A percentile compares a stretch with the other conserved stretches of the same genome.
phyloP scores from a whole-genome alignment of 2,797 vertebrate genomes.

The Sparidentex hasta region DNA sequence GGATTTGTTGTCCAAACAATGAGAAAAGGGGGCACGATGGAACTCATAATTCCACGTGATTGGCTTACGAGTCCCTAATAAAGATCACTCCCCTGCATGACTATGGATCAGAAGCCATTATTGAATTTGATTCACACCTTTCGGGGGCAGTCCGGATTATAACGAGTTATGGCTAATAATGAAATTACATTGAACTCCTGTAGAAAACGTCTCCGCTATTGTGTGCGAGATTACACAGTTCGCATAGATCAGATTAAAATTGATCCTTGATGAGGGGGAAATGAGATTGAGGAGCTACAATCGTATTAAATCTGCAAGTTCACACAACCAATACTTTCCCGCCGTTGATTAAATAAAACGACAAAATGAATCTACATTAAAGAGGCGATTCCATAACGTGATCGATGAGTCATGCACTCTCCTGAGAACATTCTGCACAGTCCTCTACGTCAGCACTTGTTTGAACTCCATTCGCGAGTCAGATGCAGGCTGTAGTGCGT shows the following conservation, averaged over 20 bases:
- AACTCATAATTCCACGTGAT: conserved; percentile 44
- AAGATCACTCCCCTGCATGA: conserved; percentile 40
- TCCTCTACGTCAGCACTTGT: not conserved
- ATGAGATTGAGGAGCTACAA: conserved; percentile 25
- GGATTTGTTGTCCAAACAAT: conserved; percentile 54
- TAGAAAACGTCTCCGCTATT: conserved; percentile 24
- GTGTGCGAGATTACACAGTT: not conserved
- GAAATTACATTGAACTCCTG: conserved; percentile 21
- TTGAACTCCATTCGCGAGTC: conserved; percentile 5
- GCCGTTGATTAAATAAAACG: conserved; percentile 23
- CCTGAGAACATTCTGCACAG: not conserved
- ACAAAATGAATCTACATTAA: not conserved
- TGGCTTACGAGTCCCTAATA: conserved; percentile 32
- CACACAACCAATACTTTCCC: not conserved
- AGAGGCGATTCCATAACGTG: not conserved
- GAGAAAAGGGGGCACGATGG: conserved; percentile 51
- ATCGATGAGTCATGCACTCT: not conserved
- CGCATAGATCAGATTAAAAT: conserved; percentile 30
- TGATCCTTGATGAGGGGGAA: conserved; percentile 21
- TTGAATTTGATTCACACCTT: conserved; percentile 24
- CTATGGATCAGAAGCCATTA: conserved; percentile 25
- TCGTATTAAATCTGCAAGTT: conserved; percentile 17
- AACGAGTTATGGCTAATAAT: conserved; percentile 11
- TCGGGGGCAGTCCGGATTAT: not conserved
- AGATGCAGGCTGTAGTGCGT: too few relatives aligned